Evolutionary conservation across 2,888 invertebrate species (phyloP).

Genomic region (Malachius bipustulatus): DNA sequence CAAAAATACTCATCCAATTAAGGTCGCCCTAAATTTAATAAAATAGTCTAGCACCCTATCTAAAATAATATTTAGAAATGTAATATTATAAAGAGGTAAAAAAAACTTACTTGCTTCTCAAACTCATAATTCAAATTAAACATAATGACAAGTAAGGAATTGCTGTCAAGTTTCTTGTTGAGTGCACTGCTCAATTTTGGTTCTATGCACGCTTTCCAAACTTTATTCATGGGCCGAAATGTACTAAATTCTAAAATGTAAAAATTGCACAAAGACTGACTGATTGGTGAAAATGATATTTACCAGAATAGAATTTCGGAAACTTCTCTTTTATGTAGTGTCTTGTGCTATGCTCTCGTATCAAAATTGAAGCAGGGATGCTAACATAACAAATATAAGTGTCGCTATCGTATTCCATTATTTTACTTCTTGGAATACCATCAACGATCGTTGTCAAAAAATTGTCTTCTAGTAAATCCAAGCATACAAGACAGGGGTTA

Average conservation of each 20-base stretch:
- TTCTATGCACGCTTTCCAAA: conserved; percentile 2
- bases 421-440: neutral
- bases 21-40: too few species aligned
- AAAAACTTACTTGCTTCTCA: too few species aligned
- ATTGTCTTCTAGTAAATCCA: neutral
- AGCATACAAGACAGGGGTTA: conserved; percentile 1
- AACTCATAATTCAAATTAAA: neutral
- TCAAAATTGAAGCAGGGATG: conserved; percentile 1
- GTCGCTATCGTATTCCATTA: conserved; percentile 1
- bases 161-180: conserved; percentile 1
- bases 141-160: neutral
- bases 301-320: conserved; percentile 3
- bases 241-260: neutral
- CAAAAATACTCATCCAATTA: too few species aligned
- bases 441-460: neutral
- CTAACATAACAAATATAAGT: conserved; percentile 2
- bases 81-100: too few species aligned
- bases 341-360: conserved; percentile 4
- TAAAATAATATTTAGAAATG: too few species aligned
- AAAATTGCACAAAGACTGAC: too few species aligned
- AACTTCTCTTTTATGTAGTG: conserved; percentile 4
- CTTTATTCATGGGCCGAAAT: conserved; percentile 4
- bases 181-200: neutral
- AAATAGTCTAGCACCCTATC: too few species aligned
- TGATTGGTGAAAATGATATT: too few species aligned